Conservation (phyloP, 30 jellyfish, hydroid and myxozoan genomes). For the Turritopsis rubra region DNA sequence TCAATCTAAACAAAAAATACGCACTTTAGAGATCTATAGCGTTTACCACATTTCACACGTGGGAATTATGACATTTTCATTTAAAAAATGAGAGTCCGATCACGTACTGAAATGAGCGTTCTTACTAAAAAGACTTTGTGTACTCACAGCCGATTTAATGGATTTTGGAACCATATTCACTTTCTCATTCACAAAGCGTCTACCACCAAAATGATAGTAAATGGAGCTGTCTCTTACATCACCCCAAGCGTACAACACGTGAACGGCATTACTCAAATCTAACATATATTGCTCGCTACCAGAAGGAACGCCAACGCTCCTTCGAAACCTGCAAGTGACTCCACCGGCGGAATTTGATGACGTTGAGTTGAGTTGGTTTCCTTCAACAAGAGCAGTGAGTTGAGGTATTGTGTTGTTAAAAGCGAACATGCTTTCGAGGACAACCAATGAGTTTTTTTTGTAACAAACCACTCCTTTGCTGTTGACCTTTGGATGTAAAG, state of each 20-base stretch:
- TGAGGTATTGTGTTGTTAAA: neutral
- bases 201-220: neutral
- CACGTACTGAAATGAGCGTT: neutral
- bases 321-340: neutral
- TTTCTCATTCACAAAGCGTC: neutral
- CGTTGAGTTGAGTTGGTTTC: neutral
- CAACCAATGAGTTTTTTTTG: neutral
- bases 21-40: too few species aligned
- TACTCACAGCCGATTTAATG: neutral
- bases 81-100: neutral
- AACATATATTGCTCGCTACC: neutral
- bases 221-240: neutral
- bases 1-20: neutral
- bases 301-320: neutral
- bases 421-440: neutral
- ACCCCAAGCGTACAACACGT: neutral
- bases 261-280: neutral
- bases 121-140: neutral
- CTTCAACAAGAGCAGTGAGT: neutral
- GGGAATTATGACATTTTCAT: neutral
- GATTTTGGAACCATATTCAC: neutral
- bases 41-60: too few species aligned
- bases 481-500: neutral
- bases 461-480: neutral
- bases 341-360: neutral